phyloP scores from a whole-genome alignment of 1,140 invertebrate genomes.

The Hylyphantes graminicola region DNA sequence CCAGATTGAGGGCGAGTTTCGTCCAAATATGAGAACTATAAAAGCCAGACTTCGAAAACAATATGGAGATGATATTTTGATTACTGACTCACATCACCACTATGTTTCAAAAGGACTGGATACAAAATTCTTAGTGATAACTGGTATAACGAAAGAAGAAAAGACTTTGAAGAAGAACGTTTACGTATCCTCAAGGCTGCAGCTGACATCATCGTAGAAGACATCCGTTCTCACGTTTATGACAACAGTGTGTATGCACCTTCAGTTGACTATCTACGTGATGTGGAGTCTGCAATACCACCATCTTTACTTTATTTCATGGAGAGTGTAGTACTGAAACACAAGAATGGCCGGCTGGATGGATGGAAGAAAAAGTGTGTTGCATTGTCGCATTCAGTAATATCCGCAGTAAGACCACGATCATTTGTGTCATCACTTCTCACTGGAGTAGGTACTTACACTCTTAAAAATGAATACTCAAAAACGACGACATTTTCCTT shows the following conservation, averaged over 20 bases:
- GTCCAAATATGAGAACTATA: not conserved
- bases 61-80: conserved; percentile 15
- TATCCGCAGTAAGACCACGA: not conserved
- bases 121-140: conserved; percentile 2
- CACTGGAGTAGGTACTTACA: not conserved
- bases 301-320: not conserved
- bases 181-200: not conserved
- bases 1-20: not conserved
- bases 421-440: conserved; percentile 20
- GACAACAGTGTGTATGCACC: not conserved
- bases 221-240: conserved; percentile 14
- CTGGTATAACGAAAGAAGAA: not conserved
- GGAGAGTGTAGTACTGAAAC: conserved; percentile 1
- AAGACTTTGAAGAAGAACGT: not conserved
- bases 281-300: conserved; percentile 15
- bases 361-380: conserved; percentile 4
- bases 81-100: not conserved
- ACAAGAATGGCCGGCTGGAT: conserved; percentile 9
- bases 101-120: not conserved
- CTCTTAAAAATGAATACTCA: no score
- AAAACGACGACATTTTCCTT: no score
- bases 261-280: not conserved
- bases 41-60: not conserved
- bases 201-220: not conserved
- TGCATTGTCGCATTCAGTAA: conserved; percentile 11